phyloP scores from a whole-genome alignment of 2,113 vertebrate species.

The Gasterosteus aculeatus region DNA sequence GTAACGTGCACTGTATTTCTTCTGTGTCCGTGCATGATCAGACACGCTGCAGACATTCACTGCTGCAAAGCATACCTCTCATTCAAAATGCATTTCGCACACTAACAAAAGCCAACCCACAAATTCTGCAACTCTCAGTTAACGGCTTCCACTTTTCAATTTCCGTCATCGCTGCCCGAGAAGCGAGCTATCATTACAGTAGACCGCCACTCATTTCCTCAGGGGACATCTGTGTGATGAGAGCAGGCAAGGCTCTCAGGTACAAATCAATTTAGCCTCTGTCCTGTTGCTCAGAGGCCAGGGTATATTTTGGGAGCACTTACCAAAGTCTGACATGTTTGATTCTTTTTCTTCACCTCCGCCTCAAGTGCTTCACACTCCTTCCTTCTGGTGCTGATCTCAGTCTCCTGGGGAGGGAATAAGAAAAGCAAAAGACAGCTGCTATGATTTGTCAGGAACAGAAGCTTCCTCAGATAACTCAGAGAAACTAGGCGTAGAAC shows the following conservation, averaged over 20 bases:
- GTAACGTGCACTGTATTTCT: neutral
- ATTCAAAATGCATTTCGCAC: conserved; percentile 39
- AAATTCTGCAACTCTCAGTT: conserved; percentile 8
- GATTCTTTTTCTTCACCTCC: conserved; percentile 83
- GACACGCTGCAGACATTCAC: conserved; percentile 30
- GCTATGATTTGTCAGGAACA: conserved; percentile 56
- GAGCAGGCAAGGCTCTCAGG: conserved; percentile 57
- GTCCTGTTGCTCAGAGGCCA: conserved; percentile 60
- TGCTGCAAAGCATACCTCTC: conserved; percentile 15
- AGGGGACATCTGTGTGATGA: conserved; percentile 62
- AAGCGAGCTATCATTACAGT: conserved; percentile 53
- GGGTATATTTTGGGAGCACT: conserved; percentile 74
- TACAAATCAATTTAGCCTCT: conserved; percentile 70
- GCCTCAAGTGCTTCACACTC: conserved; percentile 80
- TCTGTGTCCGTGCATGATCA: conserved; percentile 19
- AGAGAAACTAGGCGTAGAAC: conserved; percentile 14
- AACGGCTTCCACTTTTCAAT: conserved; percentile 53
- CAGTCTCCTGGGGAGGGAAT: conserved; percentile 78
- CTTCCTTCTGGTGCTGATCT: conserved; percentile 80
- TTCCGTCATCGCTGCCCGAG: conserved; percentile 48
- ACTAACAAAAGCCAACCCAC: conserved; percentile 10
- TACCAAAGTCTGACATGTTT: conserved; percentile 87
- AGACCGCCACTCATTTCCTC: conserved; percentile 48
- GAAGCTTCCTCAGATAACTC: conserved; percentile 40
- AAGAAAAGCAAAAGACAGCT: conserved; percentile 55